These are phyloP conservation scores for Rhagophthalmus giganteus DNA, from an alignment of 2,888 invertebrate species.

Conservation along the genomic window DNA sequence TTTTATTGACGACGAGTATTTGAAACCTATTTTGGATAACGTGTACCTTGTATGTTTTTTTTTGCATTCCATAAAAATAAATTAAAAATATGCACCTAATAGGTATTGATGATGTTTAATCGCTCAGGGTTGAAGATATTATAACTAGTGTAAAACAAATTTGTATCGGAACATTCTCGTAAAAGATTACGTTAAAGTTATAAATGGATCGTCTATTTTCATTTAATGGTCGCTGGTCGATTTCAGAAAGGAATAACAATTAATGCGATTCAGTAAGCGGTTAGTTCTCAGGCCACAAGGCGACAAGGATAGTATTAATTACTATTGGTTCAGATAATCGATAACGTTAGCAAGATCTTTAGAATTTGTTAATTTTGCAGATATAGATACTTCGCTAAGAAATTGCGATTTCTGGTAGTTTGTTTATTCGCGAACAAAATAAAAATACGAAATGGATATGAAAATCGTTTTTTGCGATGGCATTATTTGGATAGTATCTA, in stretches of 20 bases:
- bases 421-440: too few species aligned
- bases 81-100: not conserved
- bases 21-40: too few species aligned
- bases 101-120: not conserved
- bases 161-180: too few species aligned
- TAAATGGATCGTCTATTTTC: conserved; percentile 4
- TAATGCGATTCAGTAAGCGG: conserved; percentile 43
- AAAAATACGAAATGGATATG: too few species aligned
- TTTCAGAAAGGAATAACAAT: conserved; percentile 36
- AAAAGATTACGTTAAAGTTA: too few species aligned
- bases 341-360: conserved; percentile 15
- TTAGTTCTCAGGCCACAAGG: conserved; percentile 47
- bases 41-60: not conserved
- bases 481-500: not conserved
- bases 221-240: conserved; percentile 35
- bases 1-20: too few species aligned
- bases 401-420: too few species aligned
- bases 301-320: conserved; percentile 54
- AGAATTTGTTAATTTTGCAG: conserved; percentile 14
- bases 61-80: not conserved
- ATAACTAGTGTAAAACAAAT: too few species aligned
- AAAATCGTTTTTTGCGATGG: too few species aligned
- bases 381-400: too few species aligned
- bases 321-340: conserved; percentile 42
- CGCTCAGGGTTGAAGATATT: too few species aligned